These are phyloP conservation scores for Tolmerus cingulatus DNA, from an alignment of 2,888 invertebrate species.

Conservation along the genomic window DNA sequence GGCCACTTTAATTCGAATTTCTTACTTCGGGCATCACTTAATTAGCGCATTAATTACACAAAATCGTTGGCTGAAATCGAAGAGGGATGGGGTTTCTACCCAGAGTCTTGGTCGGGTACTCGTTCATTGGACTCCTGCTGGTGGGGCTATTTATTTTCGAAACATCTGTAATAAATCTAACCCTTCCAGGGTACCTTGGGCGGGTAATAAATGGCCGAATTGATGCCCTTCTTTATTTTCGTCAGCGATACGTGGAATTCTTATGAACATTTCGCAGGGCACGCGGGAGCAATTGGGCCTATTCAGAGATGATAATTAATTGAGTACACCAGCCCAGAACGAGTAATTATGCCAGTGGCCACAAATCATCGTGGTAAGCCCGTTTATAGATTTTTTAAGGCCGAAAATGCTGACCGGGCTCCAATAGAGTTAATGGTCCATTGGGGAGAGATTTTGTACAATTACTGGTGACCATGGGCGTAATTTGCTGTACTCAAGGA, in stretches of 20 bases:
- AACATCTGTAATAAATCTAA: neutral
- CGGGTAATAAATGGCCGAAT: neutral
- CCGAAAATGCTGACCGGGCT: slow-evolving; percentile 7
- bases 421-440: slow-evolving; percentile 6
- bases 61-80: neutral
- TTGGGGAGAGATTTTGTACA: slow-evolving; percentile 3
- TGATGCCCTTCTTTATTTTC: neutral
- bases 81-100: neutral
- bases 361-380: neutral
- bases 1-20: neutral
- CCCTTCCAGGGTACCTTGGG: neutral
- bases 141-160: neutral
- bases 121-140: neutral
- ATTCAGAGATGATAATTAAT: slow-evolving; percentile 2
- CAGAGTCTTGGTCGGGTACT: neutral
- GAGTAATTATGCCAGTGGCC: neutral
- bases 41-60: neutral
- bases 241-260: neutral
- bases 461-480: neutral
- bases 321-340: neutral
- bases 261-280: neutral
- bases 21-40: neutral
- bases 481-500: neutral
- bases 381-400: slow-evolving; percentile 14
- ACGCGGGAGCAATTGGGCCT: neutral